Base-by-base conservation (phyloP, 2,888 invertebrate genomes). In the Temnothorax unifasciatus region DNA sequence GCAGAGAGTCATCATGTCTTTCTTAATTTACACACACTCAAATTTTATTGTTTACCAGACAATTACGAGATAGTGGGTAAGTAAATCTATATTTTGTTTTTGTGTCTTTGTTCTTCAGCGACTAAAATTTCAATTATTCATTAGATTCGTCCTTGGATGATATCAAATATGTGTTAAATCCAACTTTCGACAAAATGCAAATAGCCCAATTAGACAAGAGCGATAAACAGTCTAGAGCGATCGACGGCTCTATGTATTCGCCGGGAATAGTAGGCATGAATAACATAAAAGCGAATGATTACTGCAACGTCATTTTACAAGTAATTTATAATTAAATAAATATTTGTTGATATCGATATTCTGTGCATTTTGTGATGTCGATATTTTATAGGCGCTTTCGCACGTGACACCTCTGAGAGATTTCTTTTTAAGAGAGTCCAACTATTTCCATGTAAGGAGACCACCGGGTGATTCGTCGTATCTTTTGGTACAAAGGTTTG, bases 251-350 rank as follows among this genome's bases (percentile, higher is more conserved):
- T 0, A 97, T 99, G 94, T 99, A 99, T 95, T 97, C 98, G 93
- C 99, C 99, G 3, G 99, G 99, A 83, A 99, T 99, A 92, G 99
- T 99, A 29, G 99, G 99, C 0, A 96, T 99, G 71, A 99, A 99
- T 94, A 99, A 99, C 95, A 99, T 99, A 91, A 99, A 99, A 95
- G 99, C 99, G 4, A 99, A 99, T 95, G 99, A 99, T 95, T 99
- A 99, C 94, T 99, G 99, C 94, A 99, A 99, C 95, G 99, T 99
- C 69, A 98, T 99, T 82, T 96, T 99, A 81, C 99, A 99, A 96
- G 98, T 98, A 95, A 95, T 93, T 86, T 68, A 29, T 25, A 29
- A 29, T 54, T 50, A 68, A 61, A 50, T 38, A 25, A 63, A 71
- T 61, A 38, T 50, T 34, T 34, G 34, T 82, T 54, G 38, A 34